phyloP scores from a whole-genome alignment of 2,797 vertebrate genomes.

The Hydrocynus forskahlii region DNA sequence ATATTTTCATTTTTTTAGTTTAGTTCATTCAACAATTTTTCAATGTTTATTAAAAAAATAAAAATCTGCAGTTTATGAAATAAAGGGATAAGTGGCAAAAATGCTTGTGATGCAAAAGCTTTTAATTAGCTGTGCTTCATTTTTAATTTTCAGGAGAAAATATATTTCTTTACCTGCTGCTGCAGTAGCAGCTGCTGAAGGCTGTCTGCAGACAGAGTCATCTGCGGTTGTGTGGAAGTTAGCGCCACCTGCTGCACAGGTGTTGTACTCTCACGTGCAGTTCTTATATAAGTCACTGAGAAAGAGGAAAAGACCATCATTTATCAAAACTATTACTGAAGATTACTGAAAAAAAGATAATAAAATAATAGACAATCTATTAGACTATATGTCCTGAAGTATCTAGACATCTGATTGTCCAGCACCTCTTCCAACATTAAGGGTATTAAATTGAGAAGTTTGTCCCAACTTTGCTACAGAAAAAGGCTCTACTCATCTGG shows the following conservation, averaged over 20 bases:
- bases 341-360: background rate
- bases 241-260: conserved; percentile 51
- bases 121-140: background rate
- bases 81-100: background rate
- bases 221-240: conserved; percentile 64
- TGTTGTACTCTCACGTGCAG: conserved; percentile 36
- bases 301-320: background rate
- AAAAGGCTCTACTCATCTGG: too few relatives aligned
- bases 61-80: too few relatives aligned
- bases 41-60: too few relatives aligned
- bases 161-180: conserved; percentile 66
- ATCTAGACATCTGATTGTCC: background rate
- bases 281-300: conserved; percentile 60
- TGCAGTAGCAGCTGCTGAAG: conserved; percentile 75
- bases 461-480: too few relatives aligned
- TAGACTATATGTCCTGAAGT: background rate
- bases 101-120: background rate
- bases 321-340: background rate
- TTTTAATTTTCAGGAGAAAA: background rate
- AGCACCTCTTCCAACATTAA: too few relatives aligned
- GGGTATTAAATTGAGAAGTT: too few relatives aligned
- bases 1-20: too few relatives aligned
- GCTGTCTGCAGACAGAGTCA: conserved; percentile 60
- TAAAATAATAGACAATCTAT: background rate
- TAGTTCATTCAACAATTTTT: too few relatives aligned